phyloP scores from a whole-genome alignment of 2,888 invertebrate species.

The Tineola bisselliella region DNA sequence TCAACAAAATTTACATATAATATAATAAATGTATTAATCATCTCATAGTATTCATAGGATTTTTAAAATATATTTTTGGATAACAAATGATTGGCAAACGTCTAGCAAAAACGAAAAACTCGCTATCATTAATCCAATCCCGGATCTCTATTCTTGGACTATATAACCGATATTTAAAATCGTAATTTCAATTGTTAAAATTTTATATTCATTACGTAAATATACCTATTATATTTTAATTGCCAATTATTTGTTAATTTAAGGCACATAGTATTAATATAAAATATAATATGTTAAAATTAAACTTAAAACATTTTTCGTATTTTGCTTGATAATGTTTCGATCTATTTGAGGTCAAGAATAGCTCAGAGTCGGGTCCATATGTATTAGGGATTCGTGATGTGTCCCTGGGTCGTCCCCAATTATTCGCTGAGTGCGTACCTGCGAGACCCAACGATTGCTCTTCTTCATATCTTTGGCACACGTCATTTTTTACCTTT shows the following conservation, averaged over 20 bases:
- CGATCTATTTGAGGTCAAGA: not conserved
- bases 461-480: slow-evolving; percentile 9
- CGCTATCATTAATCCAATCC: not conserved
- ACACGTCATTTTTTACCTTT: slow-evolving; percentile 9
- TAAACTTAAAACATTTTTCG: too few relatives aligned
- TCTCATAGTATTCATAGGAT: too few relatives aligned
- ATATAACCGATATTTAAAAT: too few relatives aligned
- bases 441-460: slow-evolving; percentile 25
- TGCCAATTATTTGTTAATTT: too few relatives aligned
- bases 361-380: not conserved
- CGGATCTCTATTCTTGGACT: not conserved
- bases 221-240: too few relatives aligned
- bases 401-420: slow-evolving; percentile 36
- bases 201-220: too few relatives aligned
- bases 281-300: too few relatives aligned
- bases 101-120: not conserved
- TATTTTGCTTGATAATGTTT: not conserved
- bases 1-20: too few relatives aligned
- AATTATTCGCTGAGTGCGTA: slow-evolving; percentile 38
- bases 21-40: too few relatives aligned
- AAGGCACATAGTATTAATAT: too few relatives aligned
- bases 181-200: too few relatives aligned
- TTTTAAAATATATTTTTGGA: not conserved
- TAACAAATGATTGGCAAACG: not conserved
- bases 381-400: slow-evolving; percentile 26